Base-by-base conservation (phyloP, 2,888 invertebrate species). In the Orchesella flavescens region DNA sequence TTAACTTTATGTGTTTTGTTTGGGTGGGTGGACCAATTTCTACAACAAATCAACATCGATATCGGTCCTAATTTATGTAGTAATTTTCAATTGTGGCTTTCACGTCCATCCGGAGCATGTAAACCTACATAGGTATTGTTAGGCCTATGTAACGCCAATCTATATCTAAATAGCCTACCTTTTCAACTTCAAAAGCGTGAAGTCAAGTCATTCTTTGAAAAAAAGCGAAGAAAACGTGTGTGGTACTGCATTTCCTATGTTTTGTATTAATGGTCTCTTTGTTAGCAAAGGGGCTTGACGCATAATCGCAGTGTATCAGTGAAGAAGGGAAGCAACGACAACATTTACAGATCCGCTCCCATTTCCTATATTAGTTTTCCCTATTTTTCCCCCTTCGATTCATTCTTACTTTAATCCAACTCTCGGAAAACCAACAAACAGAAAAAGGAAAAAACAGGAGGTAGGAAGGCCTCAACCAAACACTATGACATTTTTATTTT, bases 231-330 rank as follows among this genome's bases (percentile, higher is more conserved):
- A 53, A 7, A 13, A 5, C 44, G 24, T 74, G 74, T 74, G 74
- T 63, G 74, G 63, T 24, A 74, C 15, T 49, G 24, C 74, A 73
- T 46, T 73, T 73, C 61, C 73, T 57, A 61, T 46, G 59, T 73
- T 53, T 34, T 23, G 63, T 63, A 49, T 68, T 49, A 53, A 71
- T 66, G 55, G 24, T 17, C 17, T 53, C 24, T 43, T 75, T 75
- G 75, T 75, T 75, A 46, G 46, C 21, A 44, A 68, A n/a, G 76
- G 44, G 66, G 55, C 55, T 19, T 77, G 59, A 65, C 43, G 46
- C 76, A 44, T 46, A 34, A 66, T 21, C 55, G 21, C 23, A 57
- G 13, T 66, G 43, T 21, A 46, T 49, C 2, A n/a, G n/a, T 53
- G 15, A 68, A 44, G 23, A 59, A 68, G 76, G 75, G 76, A 77